Evolutionary conservation across 2,888 invertebrate genomes (phyloP), one percentile per base, ranked within the genome.

Genomic region (Artemia sinica): DNA sequence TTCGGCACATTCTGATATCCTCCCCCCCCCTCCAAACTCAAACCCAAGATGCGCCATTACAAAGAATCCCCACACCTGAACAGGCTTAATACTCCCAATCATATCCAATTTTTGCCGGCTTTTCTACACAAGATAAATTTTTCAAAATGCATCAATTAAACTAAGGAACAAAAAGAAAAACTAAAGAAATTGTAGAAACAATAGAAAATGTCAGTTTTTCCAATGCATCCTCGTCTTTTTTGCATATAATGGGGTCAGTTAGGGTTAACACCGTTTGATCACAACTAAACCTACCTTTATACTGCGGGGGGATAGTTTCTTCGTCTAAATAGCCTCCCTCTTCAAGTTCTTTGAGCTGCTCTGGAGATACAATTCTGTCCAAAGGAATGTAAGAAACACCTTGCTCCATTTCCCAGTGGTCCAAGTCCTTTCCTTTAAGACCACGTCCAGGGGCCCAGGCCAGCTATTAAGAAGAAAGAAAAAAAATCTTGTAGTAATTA

Each of bases 371-470:
- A 71, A 95, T 78, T 77, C 89, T 88, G 65, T 78, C 80, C 88
- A 89, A 94, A 1, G 97, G 96, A 73, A 98, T 87, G 78, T 94
- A 95, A 49, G 92, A 90, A 10, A 91, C 93, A 52, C 98, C 98
- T 49, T 86, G 80, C 72, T 96, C 95, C 2, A 89, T 87, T 79
- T 97, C 95, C 96, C 97, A 98, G 78, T 89, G 90, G 78, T 95
- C 92, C 85, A 91, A 91, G 75, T 92, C 91, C 79, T 94, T 91
- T 10, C 92, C 92, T 79, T 96, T 95, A 73, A 91, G 89, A 66
- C 96, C 96, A 79, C 92, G 92, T 12, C 94, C 94, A 5, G 95
- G 94, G 48, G 96, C 96, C 96, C 96, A 97, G 0, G 94, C 95
- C 77, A 95, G 84, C 89, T 91, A 71, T 50, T 72, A 18, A 3